These are phyloP conservation scores for Cheilosia soror DNA, from an alignment of 2,888 invertebrate species.

Conservation along the genomic window DNA sequence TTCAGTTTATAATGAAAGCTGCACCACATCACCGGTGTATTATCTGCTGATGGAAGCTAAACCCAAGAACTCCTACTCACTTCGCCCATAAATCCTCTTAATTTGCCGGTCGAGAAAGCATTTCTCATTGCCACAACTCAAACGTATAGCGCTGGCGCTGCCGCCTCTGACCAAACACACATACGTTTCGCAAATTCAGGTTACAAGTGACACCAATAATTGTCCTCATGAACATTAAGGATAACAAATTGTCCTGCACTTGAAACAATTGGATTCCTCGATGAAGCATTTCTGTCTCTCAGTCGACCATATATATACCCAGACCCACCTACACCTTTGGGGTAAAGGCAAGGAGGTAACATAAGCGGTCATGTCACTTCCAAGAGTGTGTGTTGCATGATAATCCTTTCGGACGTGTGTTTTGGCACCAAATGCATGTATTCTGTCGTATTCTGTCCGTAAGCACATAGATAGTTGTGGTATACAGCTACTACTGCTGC, in stretches of 20 bases:
- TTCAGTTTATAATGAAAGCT: too few relatives aligned
- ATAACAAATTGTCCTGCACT: constrained; percentile 58
- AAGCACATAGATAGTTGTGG: constrained; percentile 26
- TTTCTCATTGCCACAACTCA: constrained; percentile 9
- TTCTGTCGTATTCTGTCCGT: constrained; percentile 17
- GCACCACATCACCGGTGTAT: not conserved
- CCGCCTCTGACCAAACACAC: constrained; percentile 11
- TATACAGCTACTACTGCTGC: not conserved
- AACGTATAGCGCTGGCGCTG: not conserved
- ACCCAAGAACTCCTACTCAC: too few relatives aligned
- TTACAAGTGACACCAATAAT: constrained; percentile 60
- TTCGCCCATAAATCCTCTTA: constrained; percentile 7
- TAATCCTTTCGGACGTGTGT: constrained; percentile 39
- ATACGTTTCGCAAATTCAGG: constrained; percentile 41
- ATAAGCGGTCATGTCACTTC: constrained; percentile 33
- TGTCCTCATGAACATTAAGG: constrained; percentile 62
- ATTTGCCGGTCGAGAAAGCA: constrained; percentile 11
- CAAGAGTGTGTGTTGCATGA: constrained; percentile 6
- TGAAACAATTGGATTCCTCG: constrained; percentile 47
- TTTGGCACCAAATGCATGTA: constrained; percentile 14
- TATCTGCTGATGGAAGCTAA: too few relatives aligned
- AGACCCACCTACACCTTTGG: not conserved
- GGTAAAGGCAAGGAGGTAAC: constrained; percentile 7
- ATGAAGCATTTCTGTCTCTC: constrained; percentile 27
- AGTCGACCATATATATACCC: not conserved